Base-by-base conservation (phyloP, 1,140 invertebrate species). In the Drosophila auraria region DNA sequence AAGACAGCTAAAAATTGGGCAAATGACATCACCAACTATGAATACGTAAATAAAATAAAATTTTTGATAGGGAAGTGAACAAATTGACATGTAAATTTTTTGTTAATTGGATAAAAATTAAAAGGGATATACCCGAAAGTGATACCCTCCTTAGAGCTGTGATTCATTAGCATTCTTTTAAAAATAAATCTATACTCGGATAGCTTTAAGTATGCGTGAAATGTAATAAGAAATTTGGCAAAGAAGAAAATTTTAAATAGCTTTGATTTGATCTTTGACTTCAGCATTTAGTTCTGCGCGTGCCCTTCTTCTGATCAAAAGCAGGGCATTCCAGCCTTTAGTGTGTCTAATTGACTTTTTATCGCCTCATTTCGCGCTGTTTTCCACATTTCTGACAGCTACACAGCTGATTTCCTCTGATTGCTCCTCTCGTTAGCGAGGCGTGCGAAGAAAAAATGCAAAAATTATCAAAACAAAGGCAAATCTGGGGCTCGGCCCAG, bases 361-460 rank as follows among this genome's bases (percentile, higher is more conserved):
- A 73, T 40, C 23, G 71, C 27, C 42, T 42, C 36, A 73, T 49
- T 42, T 51, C 15, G 53, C 44, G 53, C 12, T 12, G 36, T 40
- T 69, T 68, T 49, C 49, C 40, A 15, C 49, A 70, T 23, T 54
- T 72, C 45, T 27, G 33, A 15, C 63, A 27, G 50, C 47, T 47
- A 64, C 58, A 54, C 74, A 82, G 70, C 63, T 78, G 78, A 36
- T 36, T 36, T 36, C 33, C 33, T 36, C 33, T 36, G 33, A 82
- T 82, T 65, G 77, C 73, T 68, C 56, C 53, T 69, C 64, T 72
- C 69, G 70, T 73, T 73, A 61, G 56, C 66, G 53, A 44, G 54
- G 54, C 51, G 71, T 62, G 78, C 56, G 14, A 74, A 57, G 44
- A 45, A 60, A 69, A 70, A 60, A 53, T n/a, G 15, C 23, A 75